phyloP scores from a whole-genome alignment of 2,888 invertebrate genomes.

The Drosophila picticornis region DNA sequence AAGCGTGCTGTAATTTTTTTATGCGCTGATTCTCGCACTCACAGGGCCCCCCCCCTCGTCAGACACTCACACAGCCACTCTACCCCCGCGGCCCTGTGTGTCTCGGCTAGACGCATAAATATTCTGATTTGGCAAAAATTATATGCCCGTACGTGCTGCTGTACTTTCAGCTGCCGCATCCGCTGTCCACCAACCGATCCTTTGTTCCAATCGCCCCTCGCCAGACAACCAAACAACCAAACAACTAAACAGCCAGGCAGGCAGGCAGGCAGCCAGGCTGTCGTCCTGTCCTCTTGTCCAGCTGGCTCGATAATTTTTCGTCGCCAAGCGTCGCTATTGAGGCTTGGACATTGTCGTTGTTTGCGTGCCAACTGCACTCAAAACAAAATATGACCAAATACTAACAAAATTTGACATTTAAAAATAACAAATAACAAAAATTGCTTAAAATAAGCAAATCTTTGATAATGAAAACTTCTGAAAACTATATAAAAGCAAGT shows the following conservation, averaged over 20 bases:
- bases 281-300: not conserved
- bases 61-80: not conserved
- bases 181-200: conserved; percentile 2
- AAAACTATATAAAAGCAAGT: not conserved
- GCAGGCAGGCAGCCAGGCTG: conserved; percentile 5
- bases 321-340: conserved; percentile 53
- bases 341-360: conserved; percentile 44
- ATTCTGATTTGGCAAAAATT: conserved; percentile 82
- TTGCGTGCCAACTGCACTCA: conserved; percentile 1
- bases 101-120: conserved; percentile 80
- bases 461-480: not conserved
- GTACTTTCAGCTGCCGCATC: conserved; percentile 23
- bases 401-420: not conserved
- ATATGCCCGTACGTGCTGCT: conserved; percentile 77
- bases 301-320: conserved; percentile 67
- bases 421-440: not conserved
- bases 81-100: conserved; percentile 8
- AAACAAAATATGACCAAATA: not conserved
- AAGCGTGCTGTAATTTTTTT: conserved; percentile 78
- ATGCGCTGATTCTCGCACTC: conserved; percentile 52
- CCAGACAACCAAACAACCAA: conserved; percentile 9
- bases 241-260: conserved; percentile 17
- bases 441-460: not conserved
- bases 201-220: conserved; percentile 10
- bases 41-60: not conserved